Conservation (phyloP, 2,113 vertebrate genomes). For the Pagrus major region DNA sequence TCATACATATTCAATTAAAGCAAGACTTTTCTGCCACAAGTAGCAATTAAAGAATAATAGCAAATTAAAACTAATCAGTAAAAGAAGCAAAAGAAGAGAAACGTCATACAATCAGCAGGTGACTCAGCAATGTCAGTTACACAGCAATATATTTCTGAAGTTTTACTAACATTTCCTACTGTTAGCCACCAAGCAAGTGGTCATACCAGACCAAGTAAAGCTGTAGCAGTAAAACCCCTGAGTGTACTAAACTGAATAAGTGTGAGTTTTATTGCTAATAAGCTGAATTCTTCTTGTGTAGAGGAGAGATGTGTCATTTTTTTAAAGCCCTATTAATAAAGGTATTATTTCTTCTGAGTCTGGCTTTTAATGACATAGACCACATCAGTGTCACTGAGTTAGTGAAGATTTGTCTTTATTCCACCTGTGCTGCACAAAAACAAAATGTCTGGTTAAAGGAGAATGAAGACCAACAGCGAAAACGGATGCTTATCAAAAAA, state of each 20-base stretch:
- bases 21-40: not conserved
- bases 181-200: not conserved
- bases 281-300: not conserved
- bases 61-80: not conserved
- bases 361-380: not conserved
- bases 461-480: not conserved
- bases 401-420: not conserved
- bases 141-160: not conserved
- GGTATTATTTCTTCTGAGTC: not conserved
- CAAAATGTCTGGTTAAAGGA: not conserved
- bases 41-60: not conserved
- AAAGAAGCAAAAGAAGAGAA: not conserved
- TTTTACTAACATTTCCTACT: not conserved
- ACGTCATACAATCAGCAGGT: not conserved
- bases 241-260: not conserved
- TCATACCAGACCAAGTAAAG: not conserved
- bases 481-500: too few species aligned
- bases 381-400: not conserved
- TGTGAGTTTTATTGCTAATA: not conserved
- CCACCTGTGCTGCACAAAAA: not conserved
- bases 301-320: not conserved
- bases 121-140: not conserved
- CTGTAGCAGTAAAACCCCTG: not conserved
- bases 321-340: too few species aligned
- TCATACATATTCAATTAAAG: not conserved